Base-by-base conservation (phyloP, 2,797 vertebrate species). In the Agapornis canus region DNA sequence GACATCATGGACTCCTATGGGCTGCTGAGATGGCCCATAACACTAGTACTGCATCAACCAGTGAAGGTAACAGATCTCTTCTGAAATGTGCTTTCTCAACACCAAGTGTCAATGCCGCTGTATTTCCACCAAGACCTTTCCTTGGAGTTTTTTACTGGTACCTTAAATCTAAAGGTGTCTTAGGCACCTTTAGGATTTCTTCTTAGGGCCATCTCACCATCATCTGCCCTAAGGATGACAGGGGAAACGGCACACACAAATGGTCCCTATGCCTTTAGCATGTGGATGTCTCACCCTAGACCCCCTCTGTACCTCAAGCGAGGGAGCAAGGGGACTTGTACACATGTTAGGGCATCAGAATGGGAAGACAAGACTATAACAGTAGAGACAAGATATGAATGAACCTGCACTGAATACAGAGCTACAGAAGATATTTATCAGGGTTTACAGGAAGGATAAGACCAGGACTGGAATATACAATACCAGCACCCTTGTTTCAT, bases 281-380 rank as follows among this genome's bases (percentile, higher is more conserved):
- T 1, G 5, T 27, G 16, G 29, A 20, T 54, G 9, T 66, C 57
- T 68, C 57, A 63, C 12, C 9, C 9, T 56, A 47, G 56, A 22
- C 31, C 43, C n/a, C 7, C 18, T 49, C 66, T 51, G 79, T 35
- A 61, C 26, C 29, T 61, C 49, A 23, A n/a, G 12, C 0, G 0
- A 43, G 37, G 25, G 11, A 57, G 29, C 37, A 92, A 71, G 26
- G 29, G 61, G 48, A 83, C 22, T 5, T 63, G 25, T 22, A 43
- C 1, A 42, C 9, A n/a, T 51, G 26, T 11, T 31, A 66, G 27
- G 60, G 37, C 29, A 71, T 27, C 59, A 66, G 39, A 0, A 0
- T 76, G 13, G 42, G 22, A 77, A 91, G 52, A 10, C 43, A 63
- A 32, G 71, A 43, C 23, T 64, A 2, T 1, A 3, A 15, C 49